Conservation (phyloP, 2,888 invertebrate species). For the Ischnura elegans region DNA sequence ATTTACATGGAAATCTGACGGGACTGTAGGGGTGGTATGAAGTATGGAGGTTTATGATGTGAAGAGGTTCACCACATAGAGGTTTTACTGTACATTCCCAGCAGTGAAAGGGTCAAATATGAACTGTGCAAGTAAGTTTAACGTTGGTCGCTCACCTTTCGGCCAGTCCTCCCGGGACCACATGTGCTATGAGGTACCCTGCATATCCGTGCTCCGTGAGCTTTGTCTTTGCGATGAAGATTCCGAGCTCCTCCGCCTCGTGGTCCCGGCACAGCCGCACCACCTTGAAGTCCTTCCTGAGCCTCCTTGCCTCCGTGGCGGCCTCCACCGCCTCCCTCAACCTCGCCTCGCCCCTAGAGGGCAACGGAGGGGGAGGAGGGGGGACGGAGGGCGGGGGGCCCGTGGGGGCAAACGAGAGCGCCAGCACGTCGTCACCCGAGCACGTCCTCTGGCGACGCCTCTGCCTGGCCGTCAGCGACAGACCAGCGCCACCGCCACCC, state of each 20-base stretch:
- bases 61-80: too few species aligned
- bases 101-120: too few species aligned
- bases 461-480: conserved; percentile 69
- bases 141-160: conserved; percentile 83
- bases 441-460: conserved; percentile 69
- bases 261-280: conserved; percentile 81
- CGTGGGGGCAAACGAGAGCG: conserved; percentile 75
- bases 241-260: conserved; percentile 84
- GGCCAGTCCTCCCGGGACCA: conserved; percentile 85
- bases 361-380: conserved; percentile 78
- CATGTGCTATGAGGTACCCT: conserved; percentile 86
- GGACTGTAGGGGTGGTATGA: too few species aligned
- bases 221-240: conserved; percentile 85
- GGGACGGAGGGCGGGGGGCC: conserved; percentile 70
- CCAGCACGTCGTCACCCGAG: conserved; percentile 53
- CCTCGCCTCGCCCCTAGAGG: conserved; percentile 77
- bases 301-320: conserved; percentile 77
- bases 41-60: too few species aligned
- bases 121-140: too few species aligned
- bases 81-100: too few species aligned
- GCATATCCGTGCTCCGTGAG: conserved; percentile 79
- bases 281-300: conserved; percentile 75
- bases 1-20: too few species aligned
- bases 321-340: conserved; percentile 73
- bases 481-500: background rate